Evolutionary conservation across 2,113 vertebrate species (phyloP).

Genomic region (Oncorhynchus keta): DNA sequence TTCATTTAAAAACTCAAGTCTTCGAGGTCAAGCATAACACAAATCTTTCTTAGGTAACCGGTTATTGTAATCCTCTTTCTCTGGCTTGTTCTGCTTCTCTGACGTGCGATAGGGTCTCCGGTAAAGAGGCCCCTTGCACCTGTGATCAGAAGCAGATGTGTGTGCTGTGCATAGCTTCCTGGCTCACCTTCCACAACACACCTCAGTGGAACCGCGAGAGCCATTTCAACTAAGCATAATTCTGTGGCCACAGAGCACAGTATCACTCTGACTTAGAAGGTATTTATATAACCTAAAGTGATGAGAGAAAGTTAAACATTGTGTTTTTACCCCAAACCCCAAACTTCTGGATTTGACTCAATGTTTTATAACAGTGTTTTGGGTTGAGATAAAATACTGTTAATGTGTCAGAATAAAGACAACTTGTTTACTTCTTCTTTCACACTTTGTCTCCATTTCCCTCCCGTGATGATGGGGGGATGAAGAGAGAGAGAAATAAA

Average conservation of each 20-base stretch:
- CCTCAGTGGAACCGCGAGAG: neutral
- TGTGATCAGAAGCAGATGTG: neutral
- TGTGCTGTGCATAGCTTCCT: no score
- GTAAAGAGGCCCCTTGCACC: neutral
- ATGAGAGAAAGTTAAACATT: neutral
- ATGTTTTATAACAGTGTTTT: slow-evolving; percentile 15
- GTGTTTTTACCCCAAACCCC: neutral
- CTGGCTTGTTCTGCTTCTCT: no score
- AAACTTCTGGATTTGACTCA: slow-evolving; percentile 10
- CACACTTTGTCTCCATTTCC: neutral
- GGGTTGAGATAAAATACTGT: neutral
- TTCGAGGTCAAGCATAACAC: no score
- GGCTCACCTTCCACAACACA: neutral
- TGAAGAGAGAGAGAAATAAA: neutral
- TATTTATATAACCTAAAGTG: no score
- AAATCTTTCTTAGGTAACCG: no score
- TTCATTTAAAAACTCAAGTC: no score
- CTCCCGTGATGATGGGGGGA: neutral
- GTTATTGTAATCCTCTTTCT: no score
- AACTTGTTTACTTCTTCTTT: slow-evolving; percentile 27
- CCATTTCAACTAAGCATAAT: neutral
- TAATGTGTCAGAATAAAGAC: slow-evolving; percentile 17
- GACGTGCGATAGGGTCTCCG: no score
- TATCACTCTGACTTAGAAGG: no score
- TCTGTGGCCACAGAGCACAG: neutral